These are phyloP conservation scores for Catharus minimus DNA, from an alignment of 2,113 vertebrate species.

Conservation along the genomic window DNA sequence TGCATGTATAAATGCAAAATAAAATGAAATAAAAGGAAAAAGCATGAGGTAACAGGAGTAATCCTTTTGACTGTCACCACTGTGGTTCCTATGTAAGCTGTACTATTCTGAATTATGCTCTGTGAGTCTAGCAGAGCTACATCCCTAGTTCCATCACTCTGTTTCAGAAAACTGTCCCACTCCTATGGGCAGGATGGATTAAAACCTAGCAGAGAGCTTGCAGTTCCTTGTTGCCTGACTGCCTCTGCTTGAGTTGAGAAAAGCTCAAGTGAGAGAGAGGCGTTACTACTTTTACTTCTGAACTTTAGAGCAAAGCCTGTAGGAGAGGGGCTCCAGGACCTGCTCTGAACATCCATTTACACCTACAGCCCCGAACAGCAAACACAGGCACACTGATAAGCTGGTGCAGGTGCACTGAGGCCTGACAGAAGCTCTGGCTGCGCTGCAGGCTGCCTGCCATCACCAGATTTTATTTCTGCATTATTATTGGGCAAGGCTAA, in stretches of 20 bases:
- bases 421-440: conserved; percentile 10
- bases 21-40: background rate
- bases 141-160: background rate
- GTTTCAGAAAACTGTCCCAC: background rate
- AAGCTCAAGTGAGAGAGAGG: background rate
- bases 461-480: conserved; percentile 41
- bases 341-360: conserved; percentile 1
- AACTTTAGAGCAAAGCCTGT: background rate
- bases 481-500: conserved; percentile 36
- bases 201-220: background rate
- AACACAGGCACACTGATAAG: background rate
- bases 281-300: background rate
- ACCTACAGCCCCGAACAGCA: background rate
- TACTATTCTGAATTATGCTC: background rate
- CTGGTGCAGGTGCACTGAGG: conserved; percentile 35
- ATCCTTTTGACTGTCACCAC: background rate
- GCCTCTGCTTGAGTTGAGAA: background rate
- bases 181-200: background rate
- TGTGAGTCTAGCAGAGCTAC: background rate
- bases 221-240: background rate
- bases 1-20: background rate
- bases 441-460: conserved; percentile 16
- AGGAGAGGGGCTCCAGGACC: background rate
- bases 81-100: background rate
- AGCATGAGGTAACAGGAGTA: background rate